Evolutionary conservation across 1,140 invertebrate genomes (phyloP).

Genomic region (Bombus breviceps): DNA sequence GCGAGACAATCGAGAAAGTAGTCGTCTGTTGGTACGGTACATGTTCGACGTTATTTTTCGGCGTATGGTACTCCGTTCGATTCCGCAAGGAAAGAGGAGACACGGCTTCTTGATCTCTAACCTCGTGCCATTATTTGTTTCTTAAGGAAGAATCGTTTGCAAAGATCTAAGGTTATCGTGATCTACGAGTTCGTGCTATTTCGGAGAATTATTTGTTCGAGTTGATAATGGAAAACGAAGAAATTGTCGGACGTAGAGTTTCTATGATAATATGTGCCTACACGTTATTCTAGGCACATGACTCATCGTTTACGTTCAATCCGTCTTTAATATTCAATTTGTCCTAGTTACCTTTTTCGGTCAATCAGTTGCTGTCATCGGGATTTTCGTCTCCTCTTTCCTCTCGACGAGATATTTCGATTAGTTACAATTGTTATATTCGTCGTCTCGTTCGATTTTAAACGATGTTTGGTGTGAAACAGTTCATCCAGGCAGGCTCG

Average conservation of each 20-base stretch:
- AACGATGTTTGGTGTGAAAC: constrained; percentile 45
- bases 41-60: constrained; percentile 15
- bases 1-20: constrained; percentile 42
- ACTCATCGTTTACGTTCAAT: constrained; percentile 44
- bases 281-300: constrained; percentile 45
- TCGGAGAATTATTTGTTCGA: too few species aligned
- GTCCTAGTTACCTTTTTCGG: constrained; percentile 38
- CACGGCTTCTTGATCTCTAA: neutral
- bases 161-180: neutral
- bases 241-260: neutral
- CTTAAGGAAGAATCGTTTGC: neutral
- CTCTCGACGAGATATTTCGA: neutral
- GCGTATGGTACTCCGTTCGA: neutral
- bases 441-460: neutral
- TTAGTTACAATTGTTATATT: neutral
- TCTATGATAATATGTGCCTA: constrained; percentile 42
- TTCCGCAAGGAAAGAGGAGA: neutral
- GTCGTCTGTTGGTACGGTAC: constrained; percentile 33
- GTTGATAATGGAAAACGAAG: neutral
- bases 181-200: neutral
- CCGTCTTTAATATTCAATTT: constrained; percentile 26
- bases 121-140: too few species aligned
- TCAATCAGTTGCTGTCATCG: neutral
- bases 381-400: constrained; percentile 29
- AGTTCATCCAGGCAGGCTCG: constrained; percentile 36